Evolutionary conservation across 2,888 invertebrate species (phyloP).

Genomic region (Mechanitis messenoides): DNA sequence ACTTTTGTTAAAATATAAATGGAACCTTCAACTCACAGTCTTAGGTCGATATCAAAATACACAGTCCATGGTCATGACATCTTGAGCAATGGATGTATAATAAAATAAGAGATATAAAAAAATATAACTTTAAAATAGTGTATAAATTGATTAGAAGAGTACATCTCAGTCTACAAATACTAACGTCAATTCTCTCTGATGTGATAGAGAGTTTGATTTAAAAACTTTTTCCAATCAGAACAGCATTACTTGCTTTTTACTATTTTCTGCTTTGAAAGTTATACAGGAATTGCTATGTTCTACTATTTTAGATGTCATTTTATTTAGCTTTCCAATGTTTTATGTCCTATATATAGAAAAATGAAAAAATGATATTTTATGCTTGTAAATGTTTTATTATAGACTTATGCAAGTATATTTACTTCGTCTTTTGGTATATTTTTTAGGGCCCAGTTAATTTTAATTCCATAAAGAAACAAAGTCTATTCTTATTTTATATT

Average conservation of each 20-base stretch:
- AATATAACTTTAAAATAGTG: not conserved
- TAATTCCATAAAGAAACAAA: too few species aligned
- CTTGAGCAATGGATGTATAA: not conserved
- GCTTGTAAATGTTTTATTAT: too few species aligned
- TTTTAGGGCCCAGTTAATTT: too few species aligned
- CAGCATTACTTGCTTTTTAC: slow-evolving; percentile 28
- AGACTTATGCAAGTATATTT: too few species aligned
- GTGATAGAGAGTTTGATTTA: slow-evolving; percentile 40
- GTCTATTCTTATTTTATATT: too few species aligned
- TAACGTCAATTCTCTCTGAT: slow-evolving; percentile 29
- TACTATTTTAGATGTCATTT: too few species aligned
- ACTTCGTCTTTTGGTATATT: too few species aligned
- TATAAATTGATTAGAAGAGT: slow-evolving; percentile 6
- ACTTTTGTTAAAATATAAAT: not conserved
- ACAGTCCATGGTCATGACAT: not conserved
- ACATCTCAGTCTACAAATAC: slow-evolving; percentile 33
- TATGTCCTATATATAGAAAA: too few species aligned
- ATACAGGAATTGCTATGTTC: too few species aligned
- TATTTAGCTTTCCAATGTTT: too few species aligned
- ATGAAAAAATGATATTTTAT: too few species aligned
- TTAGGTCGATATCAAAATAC: not conserved
- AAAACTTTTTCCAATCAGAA: slow-evolving; percentile 50
- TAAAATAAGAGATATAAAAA: not conserved
- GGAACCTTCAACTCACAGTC: not conserved
- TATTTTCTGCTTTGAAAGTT: not conserved